phyloP scores from a whole-genome alignment of 2,888 invertebrate species.

The Conchocele bisecta region DNA sequence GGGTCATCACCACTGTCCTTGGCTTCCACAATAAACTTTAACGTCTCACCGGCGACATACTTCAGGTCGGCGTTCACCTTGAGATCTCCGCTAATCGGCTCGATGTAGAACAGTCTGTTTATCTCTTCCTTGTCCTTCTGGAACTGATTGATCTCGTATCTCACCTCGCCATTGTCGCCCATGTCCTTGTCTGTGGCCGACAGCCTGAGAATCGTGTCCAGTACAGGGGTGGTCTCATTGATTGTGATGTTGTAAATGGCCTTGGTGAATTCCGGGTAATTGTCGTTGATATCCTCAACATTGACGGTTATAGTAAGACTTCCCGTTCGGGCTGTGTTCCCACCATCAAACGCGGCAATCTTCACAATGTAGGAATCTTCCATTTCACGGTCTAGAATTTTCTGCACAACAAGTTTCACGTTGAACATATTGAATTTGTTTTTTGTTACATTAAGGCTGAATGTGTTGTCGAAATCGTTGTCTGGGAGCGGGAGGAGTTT shows the following conservation, averaged over 20 bases:
- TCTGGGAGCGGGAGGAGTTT: constrained; percentile 49
- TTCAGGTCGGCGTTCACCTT: constrained; percentile 67
- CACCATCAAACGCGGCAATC: constrained; percentile 62
- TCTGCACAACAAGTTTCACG: constrained; percentile 45
- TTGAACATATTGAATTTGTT: constrained; percentile 32
- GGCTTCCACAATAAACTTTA: constrained; percentile 71
- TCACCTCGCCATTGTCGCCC: constrained; percentile 88
- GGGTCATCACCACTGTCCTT: constrained; percentile 70
- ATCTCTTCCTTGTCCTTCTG: constrained; percentile 54
- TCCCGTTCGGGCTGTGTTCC: constrained; percentile 56
- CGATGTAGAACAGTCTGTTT: constrained; percentile 63
- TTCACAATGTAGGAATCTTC: constrained; percentile 54
- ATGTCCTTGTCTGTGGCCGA: constrained; percentile 92
- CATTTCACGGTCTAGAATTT: constrained; percentile 53
- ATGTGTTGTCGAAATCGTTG: constrained; percentile 51
- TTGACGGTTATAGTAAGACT: constrained; percentile 53
- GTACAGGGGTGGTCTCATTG: constrained; percentile 58
- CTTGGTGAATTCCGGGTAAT: constrained; percentile 55
- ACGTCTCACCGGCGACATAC: constrained; percentile 62
- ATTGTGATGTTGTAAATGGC: constrained; percentile 49
- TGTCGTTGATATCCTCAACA: constrained; percentile 64
- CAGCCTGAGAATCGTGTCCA: constrained; percentile 83
- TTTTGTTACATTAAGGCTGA: constrained; percentile 57
- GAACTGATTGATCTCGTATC: constrained; percentile 81
- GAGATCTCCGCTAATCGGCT: constrained; percentile 69